phyloP scores from a whole-genome alignment of 2,113 vertebrate genomes.

The Argyrosomus japonicus region DNA sequence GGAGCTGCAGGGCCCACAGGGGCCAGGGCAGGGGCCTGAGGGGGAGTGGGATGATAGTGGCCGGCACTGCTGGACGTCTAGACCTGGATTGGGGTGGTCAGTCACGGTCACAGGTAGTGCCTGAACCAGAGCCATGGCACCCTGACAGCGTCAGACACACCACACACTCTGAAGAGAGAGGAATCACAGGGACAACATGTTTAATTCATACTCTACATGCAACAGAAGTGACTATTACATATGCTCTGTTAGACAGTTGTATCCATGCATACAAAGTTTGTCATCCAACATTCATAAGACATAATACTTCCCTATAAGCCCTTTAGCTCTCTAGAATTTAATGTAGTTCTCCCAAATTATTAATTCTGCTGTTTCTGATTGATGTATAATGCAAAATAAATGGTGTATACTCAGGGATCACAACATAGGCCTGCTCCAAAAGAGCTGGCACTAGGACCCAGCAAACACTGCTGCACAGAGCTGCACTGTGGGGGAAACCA shows the following conservation, averaged over 20 bases:
- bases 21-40: constrained; percentile 61
- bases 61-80: constrained; percentile 79
- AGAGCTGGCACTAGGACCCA: neutral
- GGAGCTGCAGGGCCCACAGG: constrained; percentile 65
- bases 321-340: neutral
- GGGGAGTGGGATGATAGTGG: constrained; percentile 48
- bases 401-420: neutral
- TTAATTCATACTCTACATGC: constrained; percentile 1
- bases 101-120: constrained; percentile 88
- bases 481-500: neutral
- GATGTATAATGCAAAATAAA: neutral
- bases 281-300: neutral
- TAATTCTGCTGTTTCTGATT: constrained; percentile 1
- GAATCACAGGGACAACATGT: neutral
- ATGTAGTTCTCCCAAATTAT: constrained; percentile 6
- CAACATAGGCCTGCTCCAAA: neutral
- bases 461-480: constrained; percentile 18
- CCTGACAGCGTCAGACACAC: constrained; percentile 74
- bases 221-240: constrained; percentile 9
- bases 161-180: constrained; percentile 82
- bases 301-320: neutral
- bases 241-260: constrained; percentile 1
- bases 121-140: constrained; percentile 95
- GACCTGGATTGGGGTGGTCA: constrained; percentile 86
- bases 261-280: neutral